Evolutionary conservation across 2,797 vertebrate genomes (phyloP).

Genomic region (Oophaga sylvatica): DNA sequence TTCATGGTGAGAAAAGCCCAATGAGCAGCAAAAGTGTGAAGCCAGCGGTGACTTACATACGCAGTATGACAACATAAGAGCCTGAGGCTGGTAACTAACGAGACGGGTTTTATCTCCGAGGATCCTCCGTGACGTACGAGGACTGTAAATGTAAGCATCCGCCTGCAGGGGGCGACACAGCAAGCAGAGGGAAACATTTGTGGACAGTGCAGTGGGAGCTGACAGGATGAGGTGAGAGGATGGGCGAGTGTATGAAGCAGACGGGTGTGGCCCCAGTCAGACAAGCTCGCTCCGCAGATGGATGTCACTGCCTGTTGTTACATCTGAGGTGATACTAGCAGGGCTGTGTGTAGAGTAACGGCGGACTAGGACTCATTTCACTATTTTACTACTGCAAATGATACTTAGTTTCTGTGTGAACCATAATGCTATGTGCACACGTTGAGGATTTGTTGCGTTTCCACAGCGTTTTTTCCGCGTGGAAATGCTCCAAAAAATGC

Average conservation of each 20-base stretch:
- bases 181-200: background rate
- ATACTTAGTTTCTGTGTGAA: background rate
- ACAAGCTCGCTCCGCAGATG: too few species aligned
- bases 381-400: background rate
- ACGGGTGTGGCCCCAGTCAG: too few species aligned
- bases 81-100: background rate
- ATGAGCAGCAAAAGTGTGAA: background rate
- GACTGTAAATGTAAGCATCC: background rate
- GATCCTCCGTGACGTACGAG: background rate
- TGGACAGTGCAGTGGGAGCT: too few species aligned
- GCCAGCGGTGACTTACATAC: too few species aligned
- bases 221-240: too few species aligned
- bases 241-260: too few species aligned
- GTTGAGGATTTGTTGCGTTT: too few species aligned
- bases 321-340: too few species aligned
- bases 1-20: background rate
- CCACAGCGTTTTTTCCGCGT: too few species aligned
- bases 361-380: background rate
- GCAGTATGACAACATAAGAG: background rate
- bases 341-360: background rate
- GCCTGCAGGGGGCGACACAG: background rate
- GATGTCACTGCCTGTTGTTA: too few species aligned
- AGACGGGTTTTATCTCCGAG: background rate
- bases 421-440: too few species aligned
- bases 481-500: too few species aligned